Percentiles rank a stretch among this genome's conserved stretches.
Conservation (phyloP, 1,140 invertebrate species). For the Tetramorium simillimum region DNA sequence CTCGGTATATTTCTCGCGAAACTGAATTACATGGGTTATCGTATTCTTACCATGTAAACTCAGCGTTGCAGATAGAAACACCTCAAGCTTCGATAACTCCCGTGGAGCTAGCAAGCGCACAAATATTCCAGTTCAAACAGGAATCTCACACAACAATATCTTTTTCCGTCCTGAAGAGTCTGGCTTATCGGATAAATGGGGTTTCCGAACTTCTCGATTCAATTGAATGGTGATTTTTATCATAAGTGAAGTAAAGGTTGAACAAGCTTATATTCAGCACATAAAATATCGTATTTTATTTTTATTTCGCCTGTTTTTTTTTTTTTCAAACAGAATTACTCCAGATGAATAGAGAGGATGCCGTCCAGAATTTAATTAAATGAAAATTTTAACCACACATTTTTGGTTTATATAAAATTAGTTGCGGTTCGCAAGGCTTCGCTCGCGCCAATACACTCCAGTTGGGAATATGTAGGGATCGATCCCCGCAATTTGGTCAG, state of each 20-base stretch:
- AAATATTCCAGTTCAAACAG: slow-evolving; percentile 23
- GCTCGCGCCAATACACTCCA: neutral
- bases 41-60: slow-evolving; percentile 31
- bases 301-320: neutral
- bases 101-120: neutral
- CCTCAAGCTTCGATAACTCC: slow-evolving; percentile 6
- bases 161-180: slow-evolving; percentile 8
- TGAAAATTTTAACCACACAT: neutral
- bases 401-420: neutral
- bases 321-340: neutral
- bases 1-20: slow-evolving; percentile 20
- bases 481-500: slow-evolving; percentile 1
- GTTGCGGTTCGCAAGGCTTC: neutral
- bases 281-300: neutral
- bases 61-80: slow-evolving; percentile 10
- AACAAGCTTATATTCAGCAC: slow-evolving; percentile 3
- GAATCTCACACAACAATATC: slow-evolving; percentile 1
- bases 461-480: neutral
- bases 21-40: slow-evolving; percentile 13
- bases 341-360: neutral
- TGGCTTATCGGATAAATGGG: slow-evolving; percentile 26
- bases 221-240: slow-evolving; percentile 27
- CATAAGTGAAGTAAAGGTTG: neutral
- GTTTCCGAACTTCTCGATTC: slow-evolving; percentile 11
- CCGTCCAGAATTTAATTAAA: neutral